Evolutionary conservation across 2,888 invertebrate species (phyloP), one percentile per base, ranked within the genome.

Genomic region (Cantharis lateralis): DNA sequence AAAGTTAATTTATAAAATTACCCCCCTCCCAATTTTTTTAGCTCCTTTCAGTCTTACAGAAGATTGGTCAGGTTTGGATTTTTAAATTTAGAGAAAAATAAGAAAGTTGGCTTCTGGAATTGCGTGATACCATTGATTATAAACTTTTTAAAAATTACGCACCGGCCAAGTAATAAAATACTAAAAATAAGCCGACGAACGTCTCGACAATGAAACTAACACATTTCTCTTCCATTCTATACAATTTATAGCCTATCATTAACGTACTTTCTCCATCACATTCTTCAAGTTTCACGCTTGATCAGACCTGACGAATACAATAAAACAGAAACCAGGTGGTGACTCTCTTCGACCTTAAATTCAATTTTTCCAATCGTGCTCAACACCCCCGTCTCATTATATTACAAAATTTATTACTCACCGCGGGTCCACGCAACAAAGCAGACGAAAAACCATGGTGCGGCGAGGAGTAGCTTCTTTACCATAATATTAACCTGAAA

Each of bases 401-500:
- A 32, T 13, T 32, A 32, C 2, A 48, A n/a, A 48, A 48, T n/a
- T n/a, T 15, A 15, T 16, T 20, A 68, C 74, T 77, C 32, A 78
- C 77, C 77, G 68, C 26, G 32, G 18, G 71, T 68, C 70, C 62
- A 48, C n/a, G 48, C n/a, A 16, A 74, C 72, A 26, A 70, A 69
- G 66, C 69, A 71, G 48, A 78, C 10, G 11, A 78, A 72, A 68
- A 68, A 24, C 61, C 77, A 78, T 78, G 70, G 74, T 70, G 69
- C 62, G 15, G 63, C 62, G 48, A 72, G 16, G 28, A 48, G 72
- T 16, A 28, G 62, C 66, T 68, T 78, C 69, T 78, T 78, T 75
- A 75, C 72, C 77, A 78, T 78, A 78, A 74, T 78, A 74, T 28
- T 62, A 48, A 70, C 18, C 77, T 78, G 75, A n/a, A 71, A 74